These are phyloP conservation scores for Leptopilina drosophilae DNA, from an alignment of 2,888 invertebrate species.

Conservation along the genomic window DNA sequence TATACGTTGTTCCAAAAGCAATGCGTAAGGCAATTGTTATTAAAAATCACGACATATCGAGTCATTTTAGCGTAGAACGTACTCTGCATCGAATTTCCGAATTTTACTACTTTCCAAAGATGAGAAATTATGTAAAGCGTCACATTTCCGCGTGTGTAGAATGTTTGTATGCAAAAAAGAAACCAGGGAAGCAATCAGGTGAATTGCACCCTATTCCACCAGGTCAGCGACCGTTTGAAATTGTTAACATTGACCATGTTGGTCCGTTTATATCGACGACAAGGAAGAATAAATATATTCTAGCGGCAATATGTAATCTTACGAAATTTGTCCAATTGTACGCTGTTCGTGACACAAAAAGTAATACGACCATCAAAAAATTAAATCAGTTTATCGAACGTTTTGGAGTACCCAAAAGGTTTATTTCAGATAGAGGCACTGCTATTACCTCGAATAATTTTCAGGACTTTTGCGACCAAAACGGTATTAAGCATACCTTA, in stretches of 20 bases:
- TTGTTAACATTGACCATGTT: constrained; percentile 54
- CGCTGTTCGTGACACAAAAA: constrained; percentile 47
- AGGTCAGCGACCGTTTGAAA: constrained; percentile 52
- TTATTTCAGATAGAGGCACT: constrained; percentile 52
- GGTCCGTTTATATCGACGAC: constrained; percentile 45
- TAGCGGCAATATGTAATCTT: constrained; percentile 41
- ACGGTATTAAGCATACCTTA: constrained; percentile 48
- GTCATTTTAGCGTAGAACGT: background rate
- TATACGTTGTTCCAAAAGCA: constrained; percentile 32
- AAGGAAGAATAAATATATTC: no score
- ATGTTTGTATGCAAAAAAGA: constrained; percentile 42
- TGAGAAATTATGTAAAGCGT: constrained; percentile 30
- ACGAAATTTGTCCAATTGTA: constrained; percentile 50
- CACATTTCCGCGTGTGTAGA: constrained; percentile 41
- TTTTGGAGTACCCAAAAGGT: constrained; percentile 49
- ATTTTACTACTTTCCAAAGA: constrained; percentile 40
- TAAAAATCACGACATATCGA: constrained; percentile 51
- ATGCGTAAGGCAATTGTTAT: constrained; percentile 48
- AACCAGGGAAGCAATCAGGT: constrained; percentile 44
- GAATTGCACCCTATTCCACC: constrained; percentile 51
- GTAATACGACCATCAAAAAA: background rate
- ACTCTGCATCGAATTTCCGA: background rate
- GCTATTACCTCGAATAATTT: constrained; percentile 50
- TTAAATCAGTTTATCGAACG: constrained; percentile 44
- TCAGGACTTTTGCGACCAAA: constrained; percentile 47